Evolutionary conservation across 2,113 vertebrate genomes (phyloP).

Genomic region (Osmerus eperlanus): DNA sequence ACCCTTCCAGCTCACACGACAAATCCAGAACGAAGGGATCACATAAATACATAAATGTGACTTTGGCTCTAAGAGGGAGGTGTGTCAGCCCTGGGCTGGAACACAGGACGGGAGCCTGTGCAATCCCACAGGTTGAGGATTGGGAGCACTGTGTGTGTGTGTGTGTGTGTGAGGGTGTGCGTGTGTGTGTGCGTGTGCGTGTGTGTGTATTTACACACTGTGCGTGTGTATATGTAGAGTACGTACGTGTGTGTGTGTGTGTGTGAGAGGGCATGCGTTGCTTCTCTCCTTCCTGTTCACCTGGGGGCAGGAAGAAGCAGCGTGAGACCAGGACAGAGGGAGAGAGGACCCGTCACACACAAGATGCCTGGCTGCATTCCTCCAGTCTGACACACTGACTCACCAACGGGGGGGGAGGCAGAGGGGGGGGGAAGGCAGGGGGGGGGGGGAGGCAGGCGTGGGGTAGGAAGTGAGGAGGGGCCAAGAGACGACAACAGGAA

Average conservation of each 20-base stretch:
- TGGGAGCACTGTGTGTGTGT: conserved; percentile 12
- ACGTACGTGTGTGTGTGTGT: too few species aligned
- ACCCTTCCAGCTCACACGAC: too few species aligned
- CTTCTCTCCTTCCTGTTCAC: not conserved
- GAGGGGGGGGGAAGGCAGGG: not conserved
- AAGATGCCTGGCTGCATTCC: conserved; percentile 30
- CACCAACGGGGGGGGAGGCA: not conserved
- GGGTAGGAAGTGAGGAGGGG: not conserved
- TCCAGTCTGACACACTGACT: conserved; percentile 1
- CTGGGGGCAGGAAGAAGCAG: not conserved
- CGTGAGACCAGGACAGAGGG: conserved; percentile 14
- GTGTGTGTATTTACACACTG: not conserved
- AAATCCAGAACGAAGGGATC: too few species aligned
- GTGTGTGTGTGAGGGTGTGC: too few species aligned
- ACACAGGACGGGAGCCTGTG: too few species aligned
- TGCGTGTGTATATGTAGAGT: not conserved
- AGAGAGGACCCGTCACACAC: conserved; percentile 8
- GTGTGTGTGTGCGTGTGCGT: conserved; percentile 6
- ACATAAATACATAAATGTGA: too few species aligned
- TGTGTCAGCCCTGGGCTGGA: not conserved
- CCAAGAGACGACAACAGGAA: too few species aligned
- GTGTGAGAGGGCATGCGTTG: not conserved
- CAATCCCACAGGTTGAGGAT: conserved; percentile 34
- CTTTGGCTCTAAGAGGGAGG: not conserved
- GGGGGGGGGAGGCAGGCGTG: not conserved